These are phyloP conservation scores for Thera obeliscata DNA, from an alignment of 2,888 invertebrate genomes.

Conservation along the genomic window DNA sequence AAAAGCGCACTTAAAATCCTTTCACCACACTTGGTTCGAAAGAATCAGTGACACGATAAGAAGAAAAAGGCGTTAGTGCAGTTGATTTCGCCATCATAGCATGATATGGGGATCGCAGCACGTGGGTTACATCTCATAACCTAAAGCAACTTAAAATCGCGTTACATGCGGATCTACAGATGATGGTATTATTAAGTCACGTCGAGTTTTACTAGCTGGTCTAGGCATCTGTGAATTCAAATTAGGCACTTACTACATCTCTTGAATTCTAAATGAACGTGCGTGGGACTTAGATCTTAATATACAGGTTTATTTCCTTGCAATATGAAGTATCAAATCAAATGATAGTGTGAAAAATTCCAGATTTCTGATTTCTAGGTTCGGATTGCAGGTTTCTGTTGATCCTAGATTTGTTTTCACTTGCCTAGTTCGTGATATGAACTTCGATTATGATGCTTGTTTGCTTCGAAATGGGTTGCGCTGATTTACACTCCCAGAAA, in stretches of 20 bases:
- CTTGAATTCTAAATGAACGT: constrained; percentile 21
- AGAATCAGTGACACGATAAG: too few species aligned
- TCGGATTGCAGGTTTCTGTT: too few species aligned
- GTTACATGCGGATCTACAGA: background rate
- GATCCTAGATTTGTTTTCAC: too few species aligned
- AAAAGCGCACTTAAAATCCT: too few species aligned
- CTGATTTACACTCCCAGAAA: background rate
- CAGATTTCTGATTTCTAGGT: background rate
- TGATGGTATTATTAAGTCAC: constrained; percentile 11
- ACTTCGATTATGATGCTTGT: background rate
- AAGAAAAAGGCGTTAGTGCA: too few species aligned
- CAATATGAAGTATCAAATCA: background rate
- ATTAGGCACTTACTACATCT: constrained; percentile 18
- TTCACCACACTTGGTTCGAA: too few species aligned
- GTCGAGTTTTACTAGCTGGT: constrained; percentile 17
- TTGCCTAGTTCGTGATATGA: background rate
- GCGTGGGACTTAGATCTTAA: constrained; percentile 5
- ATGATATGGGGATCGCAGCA: background rate
- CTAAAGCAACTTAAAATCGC: background rate
- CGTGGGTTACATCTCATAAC: background rate
- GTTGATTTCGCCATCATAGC: too few species aligned
- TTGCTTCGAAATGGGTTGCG: background rate
- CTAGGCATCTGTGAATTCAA: constrained; percentile 25
- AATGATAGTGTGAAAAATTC: background rate
- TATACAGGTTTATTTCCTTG: background rate